Evolutionary conservation across 2,797 vertebrate species (phyloP), one percentile per base, ranked within the genome.

Genomic region (Dipus sagitta): DNA sequence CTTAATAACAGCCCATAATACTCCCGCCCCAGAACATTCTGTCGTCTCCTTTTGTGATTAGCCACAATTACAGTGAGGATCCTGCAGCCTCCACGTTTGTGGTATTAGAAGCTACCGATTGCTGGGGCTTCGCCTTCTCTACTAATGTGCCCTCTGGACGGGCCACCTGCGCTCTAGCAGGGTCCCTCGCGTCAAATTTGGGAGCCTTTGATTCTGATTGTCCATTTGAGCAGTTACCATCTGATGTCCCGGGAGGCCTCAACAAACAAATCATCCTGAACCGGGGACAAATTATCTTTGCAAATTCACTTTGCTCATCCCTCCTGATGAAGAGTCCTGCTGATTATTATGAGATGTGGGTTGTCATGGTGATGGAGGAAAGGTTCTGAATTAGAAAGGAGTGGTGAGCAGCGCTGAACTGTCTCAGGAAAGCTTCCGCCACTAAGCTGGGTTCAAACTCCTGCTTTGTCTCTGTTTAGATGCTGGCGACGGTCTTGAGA

Each of bases 301-400:
- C 18, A 62, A 24, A 64, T 38, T 72, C 65, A 2, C 24, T 62
- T 71, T 28, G 81, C 54, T 67, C 34, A 32, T 30, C 38, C 26
- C 18, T 65, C 71, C 70, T 32, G n/a, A 84, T 26, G 15, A n/a
- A 75, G 60, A 52, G 54, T 65, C 47, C 32, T 34, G 32, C 86
- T 71, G 68, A 70, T 71, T 64, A 76, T 60, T 83, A 74, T 24
- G 71, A 64, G 30, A 80, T 60, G 14, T 32, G 28, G 52, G 82
- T 79, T 83, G 71, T 72, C 70, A 83, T 64, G 75, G 67, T 70
- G 86, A 86, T 34, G 15, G 34, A 91, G 24, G 23, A 86, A 83
- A 85, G 71, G 58, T 75, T 54, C 70, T 30, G 47, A 67, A 28
- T 20, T 81, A 64, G 54, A 42, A 72, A 81, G 65, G 20, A 26